Evolutionary conservation across 1,140 invertebrate species (phyloP).

Genomic region (Drosophila burlai): DNA sequence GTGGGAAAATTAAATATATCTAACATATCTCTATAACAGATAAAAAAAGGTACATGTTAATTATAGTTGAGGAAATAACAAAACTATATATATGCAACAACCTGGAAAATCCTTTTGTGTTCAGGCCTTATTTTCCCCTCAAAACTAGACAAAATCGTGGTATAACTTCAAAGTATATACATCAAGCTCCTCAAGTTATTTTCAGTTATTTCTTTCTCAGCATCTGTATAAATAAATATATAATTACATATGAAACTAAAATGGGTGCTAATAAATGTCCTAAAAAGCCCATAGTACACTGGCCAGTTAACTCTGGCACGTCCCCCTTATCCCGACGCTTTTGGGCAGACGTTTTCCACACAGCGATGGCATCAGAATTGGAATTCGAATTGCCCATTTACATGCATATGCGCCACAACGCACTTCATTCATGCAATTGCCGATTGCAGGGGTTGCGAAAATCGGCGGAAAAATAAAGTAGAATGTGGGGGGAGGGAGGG

Average conservation of each 20-base stretch:
- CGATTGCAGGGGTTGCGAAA: constrained; percentile 20
- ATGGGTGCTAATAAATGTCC: neutral
- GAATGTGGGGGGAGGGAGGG: neutral
- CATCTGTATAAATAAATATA: neutral
- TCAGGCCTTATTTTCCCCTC: neutral
- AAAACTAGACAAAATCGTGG: neutral
- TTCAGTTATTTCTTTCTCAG: neutral
- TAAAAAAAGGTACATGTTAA: too few relatives aligned
- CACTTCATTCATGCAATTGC: constrained; percentile 76
- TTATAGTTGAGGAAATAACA: neutral
- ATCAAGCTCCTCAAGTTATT: neutral
- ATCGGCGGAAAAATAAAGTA: constrained; percentile 1
- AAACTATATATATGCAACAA: neutral
- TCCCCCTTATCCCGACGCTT: constrained; percentile 3
- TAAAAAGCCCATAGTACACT: neutral
- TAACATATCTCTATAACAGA: neutral
- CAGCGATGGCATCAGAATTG: constrained; percentile 61
- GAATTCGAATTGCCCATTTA: constrained; percentile 77
- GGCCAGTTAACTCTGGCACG: constrained; percentile 41
- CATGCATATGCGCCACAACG: constrained; percentile 76
- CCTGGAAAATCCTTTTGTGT: neutral
- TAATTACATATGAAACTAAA: neutral
- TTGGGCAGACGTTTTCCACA: constrained; percentile 27
- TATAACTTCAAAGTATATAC: neutral
- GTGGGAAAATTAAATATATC: neutral